Base-by-base conservation (phyloP, 2,888 invertebrate species). In the Seira ritae region DNA sequence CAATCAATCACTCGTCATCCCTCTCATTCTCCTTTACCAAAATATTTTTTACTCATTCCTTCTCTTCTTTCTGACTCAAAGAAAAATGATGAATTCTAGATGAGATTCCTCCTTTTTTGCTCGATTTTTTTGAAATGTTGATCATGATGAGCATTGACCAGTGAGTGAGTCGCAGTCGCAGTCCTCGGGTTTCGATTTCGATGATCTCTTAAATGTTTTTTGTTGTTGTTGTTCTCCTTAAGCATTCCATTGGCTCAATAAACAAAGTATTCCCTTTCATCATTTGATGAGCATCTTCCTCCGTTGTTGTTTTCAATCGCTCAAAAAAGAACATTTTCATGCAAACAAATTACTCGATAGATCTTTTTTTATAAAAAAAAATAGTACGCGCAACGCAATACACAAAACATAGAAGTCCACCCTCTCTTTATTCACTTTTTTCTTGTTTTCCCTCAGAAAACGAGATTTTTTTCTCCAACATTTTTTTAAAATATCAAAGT, bases 1-100 rank as follows among this genome's bases (percentile, higher is more conserved):
- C 87, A 87, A 87, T 87, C 87, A 87, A 87, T 87, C 87, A 87
- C 85, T 80, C 78, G 80, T 84, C 81, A 84, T 87, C 80, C 66
- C 66, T 55, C 55, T 46, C 75, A 46, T 70, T 73, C 31, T 60
- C 74, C 60, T 42, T 31, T 62, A 23, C 31, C 50, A 50, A 75
- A n/a, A n/a, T n/a, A n/a, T 50, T 80, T 80, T 79, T 70, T 66
- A 66, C 76, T 81, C 81, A 81, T 81, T 81, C 76, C 55, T 67
- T 81, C 62, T 76, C 76, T 81, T 81, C 76, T 67, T 67, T 81
- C 62, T 76, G 71, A 76, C 76, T 76, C 70, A 75, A 81, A 80
- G 81, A 76, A 81, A 76, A 81, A 81, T 81, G 81, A 81, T 87
- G 87, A 87, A 85, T 85, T 84, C 83, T 80, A 81, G 84, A 87